These are phyloP conservation scores for Drosophila birchii DNA, from an alignment of 2,888 invertebrate genomes.

Conservation along the genomic window DNA sequence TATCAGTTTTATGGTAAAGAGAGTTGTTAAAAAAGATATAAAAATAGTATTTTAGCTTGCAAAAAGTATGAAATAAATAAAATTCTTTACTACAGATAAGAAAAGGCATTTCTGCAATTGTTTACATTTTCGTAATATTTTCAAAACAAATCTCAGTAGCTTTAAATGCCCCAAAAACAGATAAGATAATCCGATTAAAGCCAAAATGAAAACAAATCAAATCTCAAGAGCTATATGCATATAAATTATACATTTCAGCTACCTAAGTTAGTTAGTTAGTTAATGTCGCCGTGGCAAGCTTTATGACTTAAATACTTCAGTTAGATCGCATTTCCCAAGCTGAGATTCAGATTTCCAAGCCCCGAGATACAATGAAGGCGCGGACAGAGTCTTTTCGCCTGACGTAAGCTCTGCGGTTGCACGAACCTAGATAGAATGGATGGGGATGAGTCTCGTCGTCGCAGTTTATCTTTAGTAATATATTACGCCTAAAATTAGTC, in stretches of 20 bases:
- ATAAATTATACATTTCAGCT: slow-evolving; percentile 13
- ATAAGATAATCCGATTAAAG: slow-evolving; percentile 13
- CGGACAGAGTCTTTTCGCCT: slow-evolving; percentile 11
- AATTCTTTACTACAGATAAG: not conserved
- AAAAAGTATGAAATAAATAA: not conserved
- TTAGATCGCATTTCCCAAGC: slow-evolving; percentile 11
- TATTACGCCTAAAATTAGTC: not conserved
- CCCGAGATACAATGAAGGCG: slow-evolving; percentile 11
- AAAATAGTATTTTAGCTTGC: not conserved
- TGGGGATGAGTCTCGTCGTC: slow-evolving; percentile 2
- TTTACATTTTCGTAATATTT: not conserved
- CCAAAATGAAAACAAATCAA: not conserved
- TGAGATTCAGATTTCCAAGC: slow-evolving; percentile 28
- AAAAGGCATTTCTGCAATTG: not conserved
- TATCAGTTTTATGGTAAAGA: not conserved
- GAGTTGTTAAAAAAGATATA: not conserved
- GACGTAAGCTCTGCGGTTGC: slow-evolving; percentile 35
- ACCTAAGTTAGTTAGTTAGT: slow-evolving; percentile 2
- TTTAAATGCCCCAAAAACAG: not conserved
- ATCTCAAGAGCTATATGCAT: not conserved
- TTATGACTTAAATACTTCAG: not conserved
- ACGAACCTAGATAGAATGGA: slow-evolving; percentile 8
- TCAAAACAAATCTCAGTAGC: not conserved
- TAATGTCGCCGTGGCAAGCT: slow-evolving; percentile 11
- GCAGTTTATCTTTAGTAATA: not conserved